Conservation (phyloP, 2,797 vertebrate genomes). For the Sebastes trivittatus region DNA sequence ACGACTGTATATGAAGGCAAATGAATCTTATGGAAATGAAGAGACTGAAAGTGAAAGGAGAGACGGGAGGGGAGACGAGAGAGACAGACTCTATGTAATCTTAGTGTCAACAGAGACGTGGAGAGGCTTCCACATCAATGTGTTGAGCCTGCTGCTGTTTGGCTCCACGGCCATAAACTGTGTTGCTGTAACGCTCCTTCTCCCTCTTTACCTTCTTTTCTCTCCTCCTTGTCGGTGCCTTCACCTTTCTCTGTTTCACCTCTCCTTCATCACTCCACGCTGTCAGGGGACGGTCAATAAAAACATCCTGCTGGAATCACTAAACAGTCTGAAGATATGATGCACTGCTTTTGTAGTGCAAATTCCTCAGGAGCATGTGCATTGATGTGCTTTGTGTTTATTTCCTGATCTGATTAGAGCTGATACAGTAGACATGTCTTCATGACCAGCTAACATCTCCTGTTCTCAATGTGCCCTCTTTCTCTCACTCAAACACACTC, state of each 20-base stretch:
- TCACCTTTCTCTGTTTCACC: background rate
- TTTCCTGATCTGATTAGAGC: background rate
- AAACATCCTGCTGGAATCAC: conserved; percentile 25
- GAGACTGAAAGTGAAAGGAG: background rate
- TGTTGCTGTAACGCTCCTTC: background rate
- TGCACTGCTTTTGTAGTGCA: background rate
- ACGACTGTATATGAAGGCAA: background rate
- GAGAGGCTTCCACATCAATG: conserved; percentile 32
- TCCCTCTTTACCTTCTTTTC: background rate
- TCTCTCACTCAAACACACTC: background rate
- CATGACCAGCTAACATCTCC: background rate
- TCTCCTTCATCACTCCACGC: conserved; percentile 17
- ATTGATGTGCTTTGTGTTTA: background rate
- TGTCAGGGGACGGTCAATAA: conserved; percentile 21
- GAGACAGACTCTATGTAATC: background rate
- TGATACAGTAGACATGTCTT: background rate
- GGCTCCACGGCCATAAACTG: background rate
- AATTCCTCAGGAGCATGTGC: background rate
- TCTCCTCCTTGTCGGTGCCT: background rate
- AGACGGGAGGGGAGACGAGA: background rate
- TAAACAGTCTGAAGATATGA: conserved; percentile 13
- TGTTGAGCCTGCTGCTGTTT: conserved; percentile 17
- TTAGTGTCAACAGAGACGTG: conserved; percentile 11
- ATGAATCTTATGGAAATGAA: background rate
- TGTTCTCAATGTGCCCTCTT: background rate